Conservation (phyloP, 2,113 vertebrate species). For the Sakesphorus luctuosus region DNA sequence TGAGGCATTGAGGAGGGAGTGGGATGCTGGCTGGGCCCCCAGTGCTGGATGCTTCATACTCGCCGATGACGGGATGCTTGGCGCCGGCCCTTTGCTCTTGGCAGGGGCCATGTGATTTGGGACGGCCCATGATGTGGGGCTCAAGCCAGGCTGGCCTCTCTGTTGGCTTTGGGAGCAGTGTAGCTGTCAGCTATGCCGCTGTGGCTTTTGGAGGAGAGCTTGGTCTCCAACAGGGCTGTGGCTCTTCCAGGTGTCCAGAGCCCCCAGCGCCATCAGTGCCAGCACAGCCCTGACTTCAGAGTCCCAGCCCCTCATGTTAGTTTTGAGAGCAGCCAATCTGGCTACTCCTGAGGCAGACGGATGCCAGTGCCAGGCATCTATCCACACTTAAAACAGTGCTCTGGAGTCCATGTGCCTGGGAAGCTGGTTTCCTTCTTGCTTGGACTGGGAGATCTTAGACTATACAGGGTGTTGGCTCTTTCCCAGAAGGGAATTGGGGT, state of each 20-base stretch:
- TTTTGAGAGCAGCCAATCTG: not conserved
- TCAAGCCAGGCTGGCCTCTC: not conserved
- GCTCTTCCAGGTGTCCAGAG: not conserved
- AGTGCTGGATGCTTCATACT: not conserved
- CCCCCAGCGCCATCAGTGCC: not conserved
- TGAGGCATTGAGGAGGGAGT: not conserved
- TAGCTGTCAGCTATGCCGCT: not conserved
- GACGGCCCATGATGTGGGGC: not conserved
- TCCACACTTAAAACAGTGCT: fast-evolving
- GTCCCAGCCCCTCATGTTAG: not conserved
- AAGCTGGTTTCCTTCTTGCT: not conserved
- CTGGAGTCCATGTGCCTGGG: fast-evolving
- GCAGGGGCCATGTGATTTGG: not conserved
- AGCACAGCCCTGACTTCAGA: not conserved
- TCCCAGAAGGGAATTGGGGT: not conserved
- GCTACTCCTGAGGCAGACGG: not conserved
- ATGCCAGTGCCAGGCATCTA: not conserved
- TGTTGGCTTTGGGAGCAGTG: not conserved
- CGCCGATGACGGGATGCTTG: constrained; percentile 3
- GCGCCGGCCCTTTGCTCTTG: not conserved
- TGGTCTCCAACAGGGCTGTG: fast-evolving
- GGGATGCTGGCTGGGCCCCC: not conserved
- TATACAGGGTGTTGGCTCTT: not conserved
- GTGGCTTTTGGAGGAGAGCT: not conserved
- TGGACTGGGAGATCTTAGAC: not conserved